Base-by-base conservation (phyloP, 2,888 invertebrate genomes). In the Calameuta filiformis region DNA sequence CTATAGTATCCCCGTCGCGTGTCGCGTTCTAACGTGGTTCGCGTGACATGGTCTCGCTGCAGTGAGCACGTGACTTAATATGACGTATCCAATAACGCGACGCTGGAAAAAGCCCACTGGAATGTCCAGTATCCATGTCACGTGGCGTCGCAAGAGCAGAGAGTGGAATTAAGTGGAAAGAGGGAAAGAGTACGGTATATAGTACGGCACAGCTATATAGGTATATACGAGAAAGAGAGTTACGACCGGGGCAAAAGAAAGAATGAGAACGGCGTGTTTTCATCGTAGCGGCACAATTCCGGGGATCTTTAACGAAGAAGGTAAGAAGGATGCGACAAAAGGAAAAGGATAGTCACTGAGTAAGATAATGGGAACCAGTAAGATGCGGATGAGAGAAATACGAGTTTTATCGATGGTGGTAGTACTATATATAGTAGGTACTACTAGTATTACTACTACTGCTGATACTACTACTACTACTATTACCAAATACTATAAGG, bases 41-140 rank as follows among this genome's bases (percentile, higher is more conserved):
- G 31, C 71, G 34, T 31, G 71, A 31, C 34, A 23, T 3, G 71
- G 71, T 71, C 23, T 34, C 71, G 71, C 71, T 30, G 71, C 71
- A 34, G 71, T 30, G 30, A 34, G 34, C 77, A 77, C 79, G 77
- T 77, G 80, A 82, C 82, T 84, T 81, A 79, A 81, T 83, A 78
- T 79, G 80, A 84, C 81, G 78, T 82, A 79, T 85, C 80, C 82
- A 77, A 84, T 84, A 83, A 83, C 82, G 76, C 75, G 4, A 35
- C 71, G 71, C 71, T 34, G 71, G 71, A 71, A 71, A 71, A 71
- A 71, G 71, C 40, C 37, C 71, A 31, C 69, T 40, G 81, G 81
- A 80, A 80, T 82, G 79, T 71, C 69, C 79, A 81, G 79, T 68
- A 81, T 83, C 78, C 73, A 77, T 68, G 75, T 30, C 79, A 77